phyloP scores from a whole-genome alignment of 2,113 vertebrate genomes.

The Cavia aperea region DNA sequence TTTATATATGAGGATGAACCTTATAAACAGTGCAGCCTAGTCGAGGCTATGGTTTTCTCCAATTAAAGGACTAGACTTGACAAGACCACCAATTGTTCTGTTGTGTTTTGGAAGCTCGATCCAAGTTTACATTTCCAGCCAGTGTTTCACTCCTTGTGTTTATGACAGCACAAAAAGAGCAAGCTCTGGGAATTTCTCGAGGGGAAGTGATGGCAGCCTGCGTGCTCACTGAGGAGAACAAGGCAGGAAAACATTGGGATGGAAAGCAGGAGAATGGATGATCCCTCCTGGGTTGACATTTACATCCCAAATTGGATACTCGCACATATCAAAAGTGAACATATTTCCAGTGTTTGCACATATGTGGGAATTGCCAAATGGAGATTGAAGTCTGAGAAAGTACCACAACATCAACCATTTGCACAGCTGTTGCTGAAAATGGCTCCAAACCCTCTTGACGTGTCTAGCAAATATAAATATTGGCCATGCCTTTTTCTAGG shows the following conservation, averaged over 20 bases:
- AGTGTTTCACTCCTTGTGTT: conserved; percentile 68
- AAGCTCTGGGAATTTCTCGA: conserved; percentile 61
- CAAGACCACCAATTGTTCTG: conserved; percentile 75
- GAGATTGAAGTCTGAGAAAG: conserved; percentile 50
- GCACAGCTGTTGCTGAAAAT: conserved; percentile 55
- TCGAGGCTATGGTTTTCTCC: conserved; percentile 66
- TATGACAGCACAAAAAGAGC: conserved; percentile 65
- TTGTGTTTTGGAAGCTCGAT: conserved; percentile 72
- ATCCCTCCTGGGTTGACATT: conserved; percentile 42
- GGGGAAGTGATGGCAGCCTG: background rate
- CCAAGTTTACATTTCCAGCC: conserved; percentile 78
- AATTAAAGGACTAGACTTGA: conserved; percentile 72
- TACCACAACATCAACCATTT: conserved; percentile 28
- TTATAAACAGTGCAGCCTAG: conserved; percentile 73
- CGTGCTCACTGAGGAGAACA: background rate
- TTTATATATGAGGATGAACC: conserved; percentile 73
- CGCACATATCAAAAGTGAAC: conserved; percentile 33
- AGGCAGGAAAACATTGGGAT: background rate
- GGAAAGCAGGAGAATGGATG: conserved; percentile 5
- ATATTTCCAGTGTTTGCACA: conserved; percentile 53
- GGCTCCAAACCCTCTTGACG: background rate
- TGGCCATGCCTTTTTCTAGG: background rate
- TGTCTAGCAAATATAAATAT: conserved; percentile 37
- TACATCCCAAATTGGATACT: conserved; percentile 55
- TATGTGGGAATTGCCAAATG: conserved; percentile 43